Base-by-base conservation (phyloP, 1,140 invertebrate genomes). In the Propsilocerus akamusi region DNA sequence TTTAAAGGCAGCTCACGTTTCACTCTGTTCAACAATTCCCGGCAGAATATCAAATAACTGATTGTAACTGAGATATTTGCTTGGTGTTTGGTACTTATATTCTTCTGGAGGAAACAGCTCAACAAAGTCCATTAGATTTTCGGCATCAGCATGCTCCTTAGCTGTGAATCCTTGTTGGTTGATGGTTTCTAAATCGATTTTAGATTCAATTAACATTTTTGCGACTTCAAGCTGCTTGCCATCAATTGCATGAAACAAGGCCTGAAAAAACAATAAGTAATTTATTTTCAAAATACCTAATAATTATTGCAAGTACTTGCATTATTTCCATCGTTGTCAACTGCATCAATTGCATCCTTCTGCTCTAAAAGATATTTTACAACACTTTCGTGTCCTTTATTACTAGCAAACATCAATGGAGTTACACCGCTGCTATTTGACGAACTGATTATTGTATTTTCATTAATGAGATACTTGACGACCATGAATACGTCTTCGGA, bases 211-310 rank as follows among this genome's bases (percentile, higher is more conserved):
- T 25, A 73, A 55, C 23, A 63, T 51, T 55, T 67, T 58, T 8
- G 70, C 68, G 30, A 69, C 55, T 7, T 68, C 58, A 1, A 53
- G 26, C 28, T 63, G 59, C 52, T 68, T 68, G 17, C 58, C 55
- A 46, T 66, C 60, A 4, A 72, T 64, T n/a, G 71, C 71, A 62
- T 69, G 65, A 50, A 72, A 72, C 34, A 72, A 57, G 6, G 64
- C 61, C 61, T 63, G 49, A 20, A 53, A 55, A 20, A 10, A 10
- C 25, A 20, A 48, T 14, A 49, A 6, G 20, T 12, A 17, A 37
- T 26, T 25, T 5, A 49, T 47, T n/a, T n/a, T n/a, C n/a, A n/a
- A 17, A 26, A 34, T 20, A 47, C 7, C 20, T 32, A 25, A 25
- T 47, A 26, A 51, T 20, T 26, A 48, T 47, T 47, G 49, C 14